phyloP scores from a whole-genome alignment of 1,140 invertebrate species.

The Vanessa atalanta region DNA sequence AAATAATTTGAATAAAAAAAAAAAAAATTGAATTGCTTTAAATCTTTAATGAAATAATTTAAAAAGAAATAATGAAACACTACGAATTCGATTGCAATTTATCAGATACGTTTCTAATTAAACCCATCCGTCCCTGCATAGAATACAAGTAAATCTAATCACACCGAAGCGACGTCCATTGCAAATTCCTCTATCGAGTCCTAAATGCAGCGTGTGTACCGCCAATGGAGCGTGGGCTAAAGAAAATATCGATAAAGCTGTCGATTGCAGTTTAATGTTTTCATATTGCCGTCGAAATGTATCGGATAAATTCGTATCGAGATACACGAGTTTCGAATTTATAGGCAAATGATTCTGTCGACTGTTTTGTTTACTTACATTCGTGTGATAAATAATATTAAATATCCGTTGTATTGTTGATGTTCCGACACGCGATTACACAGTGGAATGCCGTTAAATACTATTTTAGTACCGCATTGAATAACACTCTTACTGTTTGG shows the following conservation, averaged over 20 bases:
- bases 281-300: slow-evolving; percentile 26
- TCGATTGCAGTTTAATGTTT: slow-evolving; percentile 38
- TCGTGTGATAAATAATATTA: slow-evolving; percentile 12
- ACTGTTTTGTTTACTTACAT: slow-evolving; percentile 8
- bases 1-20: too few species aligned
- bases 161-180: not conserved
- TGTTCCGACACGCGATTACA: not conserved
- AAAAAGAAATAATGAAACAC: too few species aligned
- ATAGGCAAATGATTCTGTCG: slow-evolving; percentile 29
- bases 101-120: not conserved
- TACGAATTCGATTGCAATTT: not conserved
- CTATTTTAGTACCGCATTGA: too few species aligned
- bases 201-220: slow-evolving; percentile 3
- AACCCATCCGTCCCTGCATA: not conserved
- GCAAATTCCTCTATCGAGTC: slow-evolving; percentile 2
- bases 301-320: slow-evolving; percentile 28
- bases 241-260: slow-evolving; percentile 45
- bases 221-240: slow-evolving; percentile 25
- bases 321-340: slow-evolving; percentile 34
- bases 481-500: too few species aligned
- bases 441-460: too few species aligned
- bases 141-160: not conserved
- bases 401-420: not conserved
- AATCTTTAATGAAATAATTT: too few species aligned
- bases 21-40: too few species aligned